Conservation (phyloP, 1,140 invertebrate species). For the Drosophila carrolli region DNA sequence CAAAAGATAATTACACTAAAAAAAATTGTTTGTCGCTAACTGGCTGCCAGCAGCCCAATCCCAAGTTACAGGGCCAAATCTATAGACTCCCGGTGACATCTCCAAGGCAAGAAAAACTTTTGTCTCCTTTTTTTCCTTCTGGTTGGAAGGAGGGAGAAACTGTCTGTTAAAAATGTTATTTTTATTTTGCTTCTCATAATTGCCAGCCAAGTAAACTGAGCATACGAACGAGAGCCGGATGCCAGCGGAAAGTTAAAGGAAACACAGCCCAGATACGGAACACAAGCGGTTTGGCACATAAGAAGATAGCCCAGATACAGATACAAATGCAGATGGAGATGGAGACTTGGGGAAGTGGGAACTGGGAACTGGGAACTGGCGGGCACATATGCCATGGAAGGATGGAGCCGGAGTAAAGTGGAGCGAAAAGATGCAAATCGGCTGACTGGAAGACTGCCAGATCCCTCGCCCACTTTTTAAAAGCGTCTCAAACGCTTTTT, state of each 20-base stretch:
- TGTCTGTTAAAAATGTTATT: slow-evolving; percentile 74
- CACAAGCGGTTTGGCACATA: slow-evolving; percentile 72
- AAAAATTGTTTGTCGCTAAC: slow-evolving; percentile 68
- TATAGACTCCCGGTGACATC: slow-evolving; percentile 54
- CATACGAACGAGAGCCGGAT: slow-evolving; percentile 49
- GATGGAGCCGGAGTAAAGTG: neutral
- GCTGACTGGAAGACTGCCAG: slow-evolving; percentile 36
- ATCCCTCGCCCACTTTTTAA: slow-evolving; percentile 17
- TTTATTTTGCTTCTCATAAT: slow-evolving; percentile 73
- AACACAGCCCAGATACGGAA: slow-evolving; percentile 73
- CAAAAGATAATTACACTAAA: slow-evolving; percentile 82
- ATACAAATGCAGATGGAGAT: neutral
- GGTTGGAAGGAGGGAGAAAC: slow-evolving; percentile 40
- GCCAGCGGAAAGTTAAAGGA: slow-evolving; percentile 70
- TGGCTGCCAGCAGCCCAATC: slow-evolving; percentile 50
- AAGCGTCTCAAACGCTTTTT: slow-evolving; percentile 30
- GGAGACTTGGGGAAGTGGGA: no score
- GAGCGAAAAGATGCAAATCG: slow-evolving; percentile 39
- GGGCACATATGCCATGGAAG: slow-evolving; percentile 36
- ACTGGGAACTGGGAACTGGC: slow-evolving; percentile 12
- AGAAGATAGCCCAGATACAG: slow-evolving; percentile 47
- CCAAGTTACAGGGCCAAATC: slow-evolving; percentile 58
- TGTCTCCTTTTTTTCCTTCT: slow-evolving; percentile 3
- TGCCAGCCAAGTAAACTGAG: slow-evolving; percentile 57
- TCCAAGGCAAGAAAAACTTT: slow-evolving; percentile 27